Evolutionary conservation across 2,888 invertebrate genomes (phyloP).

Genomic region (Phalera bucephala): DNA sequence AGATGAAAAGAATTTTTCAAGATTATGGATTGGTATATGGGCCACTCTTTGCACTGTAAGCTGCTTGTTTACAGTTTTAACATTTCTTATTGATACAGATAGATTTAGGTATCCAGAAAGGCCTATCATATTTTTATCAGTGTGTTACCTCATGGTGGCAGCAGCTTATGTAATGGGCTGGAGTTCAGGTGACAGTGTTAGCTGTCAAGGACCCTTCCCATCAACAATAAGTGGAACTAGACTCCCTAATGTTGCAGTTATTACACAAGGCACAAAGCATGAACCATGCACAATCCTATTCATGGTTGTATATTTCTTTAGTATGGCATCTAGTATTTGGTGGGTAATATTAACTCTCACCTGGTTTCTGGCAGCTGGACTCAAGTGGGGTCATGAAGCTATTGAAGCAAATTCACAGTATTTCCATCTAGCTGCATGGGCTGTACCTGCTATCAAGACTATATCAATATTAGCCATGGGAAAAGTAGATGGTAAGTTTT

Average conservation of each 20-base stretch:
- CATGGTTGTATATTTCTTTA: slow-evolving; percentile 97
- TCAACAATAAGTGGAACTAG: slow-evolving; percentile 87
- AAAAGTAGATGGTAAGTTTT: slow-evolving; percentile 93
- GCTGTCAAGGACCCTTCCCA: slow-evolving; percentile 92
- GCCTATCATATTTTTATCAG: slow-evolving; percentile 97
- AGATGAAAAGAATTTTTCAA: slow-evolving; percentile 91
- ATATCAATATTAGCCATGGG: slow-evolving; percentile 97
- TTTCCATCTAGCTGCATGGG: slow-evolving; percentile 99
- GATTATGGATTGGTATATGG: slow-evolving; percentile 97
- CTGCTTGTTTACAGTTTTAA: slow-evolving; percentile 95
- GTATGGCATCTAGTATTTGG: slow-evolving; percentile 98
- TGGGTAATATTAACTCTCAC: slow-evolving; percentile 98
- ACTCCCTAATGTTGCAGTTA: slow-evolving; percentile 90
- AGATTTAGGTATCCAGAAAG: slow-evolving; percentile 98
- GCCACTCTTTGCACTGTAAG: slow-evolving; percentile 94
- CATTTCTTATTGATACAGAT: slow-evolving; percentile 96
- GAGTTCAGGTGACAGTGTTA: slow-evolving; percentile 90
- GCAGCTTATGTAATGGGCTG: slow-evolving; percentile 95
- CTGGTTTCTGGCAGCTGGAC: slow-evolving; percentile 97
- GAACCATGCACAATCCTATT: slow-evolving; percentile 95
- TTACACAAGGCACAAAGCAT: slow-evolving; percentile 93
- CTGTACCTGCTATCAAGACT: slow-evolving; percentile 97
- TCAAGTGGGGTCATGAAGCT: slow-evolving; percentile 99
- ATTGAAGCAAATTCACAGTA: slow-evolving; percentile 98
- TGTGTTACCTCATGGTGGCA: slow-evolving; percentile 97